These are phyloP conservation scores for Propithecus coquereli DNA, from an alignment of 2,113 vertebrate genomes.

Conservation along the genomic window DNA sequence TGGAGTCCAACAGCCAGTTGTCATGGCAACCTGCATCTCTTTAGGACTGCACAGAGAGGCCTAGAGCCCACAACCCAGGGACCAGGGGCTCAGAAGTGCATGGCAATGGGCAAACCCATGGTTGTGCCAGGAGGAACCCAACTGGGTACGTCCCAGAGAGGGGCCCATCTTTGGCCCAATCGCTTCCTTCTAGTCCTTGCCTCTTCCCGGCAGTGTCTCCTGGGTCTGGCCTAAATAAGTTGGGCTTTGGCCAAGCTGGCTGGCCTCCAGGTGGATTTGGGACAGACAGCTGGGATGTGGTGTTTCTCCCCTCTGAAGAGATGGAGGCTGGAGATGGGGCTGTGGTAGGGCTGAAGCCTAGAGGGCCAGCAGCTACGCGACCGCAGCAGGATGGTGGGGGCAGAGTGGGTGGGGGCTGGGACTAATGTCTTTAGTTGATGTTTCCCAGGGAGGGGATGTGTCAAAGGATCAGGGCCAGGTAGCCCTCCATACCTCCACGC, in stretches of 20 bases:
- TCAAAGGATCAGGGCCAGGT: background rate
- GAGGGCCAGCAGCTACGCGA: background rate
- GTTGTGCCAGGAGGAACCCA: background rate
- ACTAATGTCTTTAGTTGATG: background rate
- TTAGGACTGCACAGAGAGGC: background rate
- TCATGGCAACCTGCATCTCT: slow-evolving; percentile 8
- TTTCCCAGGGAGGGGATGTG: background rate
- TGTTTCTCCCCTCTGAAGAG: slow-evolving; percentile 64
- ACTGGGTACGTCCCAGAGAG: background rate
- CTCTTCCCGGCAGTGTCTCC: slow-evolving; percentile 70
- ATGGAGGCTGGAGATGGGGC: slow-evolving; percentile 54
- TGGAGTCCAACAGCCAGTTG: slow-evolving; percentile 16
- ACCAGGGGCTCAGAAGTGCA: background rate
- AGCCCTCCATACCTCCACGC: background rate
- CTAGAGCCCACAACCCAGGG: background rate
- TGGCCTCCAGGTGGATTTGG: slow-evolving; percentile 72
- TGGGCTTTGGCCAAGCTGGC: slow-evolving; percentile 65
- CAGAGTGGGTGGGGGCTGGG: background rate
- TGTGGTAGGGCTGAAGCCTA: background rate
- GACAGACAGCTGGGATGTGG: slow-evolving; percentile 74
- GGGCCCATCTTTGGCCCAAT: background rate
- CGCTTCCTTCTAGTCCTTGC: slow-evolving; percentile 43
- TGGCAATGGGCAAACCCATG: background rate
- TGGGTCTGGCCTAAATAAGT: slow-evolving; percentile 59
- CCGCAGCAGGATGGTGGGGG: background rate